Evolutionary conservation across 2,113 vertebrate genomes (phyloP).

Genomic region (western clawed frog (Xenopus tropicalis)): UCB_Xtro_10.0 CM004445.2:17128001-17128500

Average conservation of each 20-base stretch:
- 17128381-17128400: conserved; percentile 86
- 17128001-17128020: conserved; percentile 88
- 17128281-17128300: conserved; percentile 92
- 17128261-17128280: conserved; percentile 89
- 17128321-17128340: conserved; percentile 93
- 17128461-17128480: conserved; percentile 92
- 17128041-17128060: conserved; percentile 82
- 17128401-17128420: conserved; percentile 83
- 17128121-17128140: conserved; percentile 86
- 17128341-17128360: conserved; percentile 92
- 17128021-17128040: conserved; percentile 87
- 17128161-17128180: conserved; percentile 96
- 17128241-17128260: conserved; percentile 90
- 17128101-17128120: conserved; percentile 91
- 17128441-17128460: conserved; percentile 91
- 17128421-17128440: conserved; percentile 90
- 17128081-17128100: conserved; percentile 86
- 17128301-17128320: conserved; percentile 93
- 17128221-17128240: conserved; percentile 80
- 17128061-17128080: conserved; percentile 88
- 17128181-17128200: conserved; percentile 91
- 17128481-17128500: conserved; percentile 72
- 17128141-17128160: conserved; percentile 82
- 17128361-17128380: conserved; percentile 87
- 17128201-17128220: conserved; percentile 75